These are phyloP conservation scores for Agrotis ipsilon DNA, from an alignment of 2,888 invertebrate genomes.

Conservation along the genomic window DNA sequence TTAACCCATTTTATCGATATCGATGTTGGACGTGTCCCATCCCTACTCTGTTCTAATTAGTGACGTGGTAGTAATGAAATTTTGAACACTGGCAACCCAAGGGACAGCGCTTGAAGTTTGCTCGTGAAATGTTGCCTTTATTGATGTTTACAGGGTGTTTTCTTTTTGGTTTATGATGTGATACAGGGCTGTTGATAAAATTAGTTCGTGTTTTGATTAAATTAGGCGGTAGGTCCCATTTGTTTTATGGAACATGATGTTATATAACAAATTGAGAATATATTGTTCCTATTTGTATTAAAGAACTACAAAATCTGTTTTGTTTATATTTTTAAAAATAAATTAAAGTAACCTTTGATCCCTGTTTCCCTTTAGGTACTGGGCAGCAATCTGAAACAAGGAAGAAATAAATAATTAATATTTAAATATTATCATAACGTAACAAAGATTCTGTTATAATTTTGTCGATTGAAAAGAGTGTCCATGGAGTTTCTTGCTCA, in stretches of 20 bases:
- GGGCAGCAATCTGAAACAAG: constrained; percentile 82
- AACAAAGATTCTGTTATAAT: no score
- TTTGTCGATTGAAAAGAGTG: no score
- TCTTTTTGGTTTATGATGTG: constrained; percentile 1
- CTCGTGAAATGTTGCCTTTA: constrained; percentile 45
- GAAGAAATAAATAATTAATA: constrained; percentile 22
- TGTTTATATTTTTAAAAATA: not conserved
- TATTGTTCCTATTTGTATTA: no score
- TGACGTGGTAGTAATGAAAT: constrained; percentile 67
- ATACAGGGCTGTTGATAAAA: not conserved
- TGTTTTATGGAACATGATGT: no score
- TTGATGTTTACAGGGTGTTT: not conserved
- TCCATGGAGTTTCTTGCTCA: no score
- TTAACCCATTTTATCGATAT: constrained; percentile 38
- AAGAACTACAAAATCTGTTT: no score
- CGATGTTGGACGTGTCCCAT: constrained; percentile 31
- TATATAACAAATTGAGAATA: no score
- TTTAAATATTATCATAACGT: no score
- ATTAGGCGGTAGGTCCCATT: no score
- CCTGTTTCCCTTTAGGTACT: constrained; percentile 74
- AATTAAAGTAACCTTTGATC: constrained; percentile 76
- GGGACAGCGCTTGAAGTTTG: constrained; percentile 48
- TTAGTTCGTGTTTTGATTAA: no score
- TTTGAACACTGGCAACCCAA: constrained; percentile 60
- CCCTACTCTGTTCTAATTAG: constrained; percentile 68